Conservation (phyloP, 2,797 vertebrate species). For the Podarcis siculus region DNA sequence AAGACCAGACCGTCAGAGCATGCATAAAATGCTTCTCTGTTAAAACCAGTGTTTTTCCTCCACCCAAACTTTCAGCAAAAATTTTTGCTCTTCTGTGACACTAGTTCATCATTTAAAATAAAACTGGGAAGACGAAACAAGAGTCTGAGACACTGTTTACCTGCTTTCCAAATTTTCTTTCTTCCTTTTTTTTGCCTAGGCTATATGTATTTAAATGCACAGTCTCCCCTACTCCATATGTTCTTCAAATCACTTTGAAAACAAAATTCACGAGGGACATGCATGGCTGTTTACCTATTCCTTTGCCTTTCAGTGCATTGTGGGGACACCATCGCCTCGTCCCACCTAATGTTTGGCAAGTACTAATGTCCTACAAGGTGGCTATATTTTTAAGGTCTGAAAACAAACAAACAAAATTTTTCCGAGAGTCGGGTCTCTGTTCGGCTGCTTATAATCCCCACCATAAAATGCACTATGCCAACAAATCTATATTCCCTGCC, state of each 20-base stretch:
- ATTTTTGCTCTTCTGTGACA: neutral
- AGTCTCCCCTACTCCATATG: neutral
- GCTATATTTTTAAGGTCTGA: neutral
- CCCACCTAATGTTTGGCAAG: neutral
- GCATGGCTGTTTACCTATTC: neutral
- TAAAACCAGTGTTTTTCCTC: conserved; percentile 6
- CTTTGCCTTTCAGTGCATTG: neutral
- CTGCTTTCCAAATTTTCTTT: neutral
- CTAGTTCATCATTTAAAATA: neutral
- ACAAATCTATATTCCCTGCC: conserved; percentile 1
- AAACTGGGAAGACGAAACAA: neutral
- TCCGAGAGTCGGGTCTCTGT: neutral
- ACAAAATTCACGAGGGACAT: neutral
- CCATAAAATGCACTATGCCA: neutral
- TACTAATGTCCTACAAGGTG: neutral
- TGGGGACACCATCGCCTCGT: neutral
- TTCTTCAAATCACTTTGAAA: neutral
- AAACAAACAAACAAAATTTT: neutral
- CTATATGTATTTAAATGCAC: neutral
- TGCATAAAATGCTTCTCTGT: conserved; percentile 10
- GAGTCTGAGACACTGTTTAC: too few species aligned
- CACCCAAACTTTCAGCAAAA: neutral
- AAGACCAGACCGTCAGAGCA: conserved; percentile 51
- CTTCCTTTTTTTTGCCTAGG: neutral
- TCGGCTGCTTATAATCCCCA: neutral